Conservation (phyloP, 2,888 invertebrate species). For the Drosophila cognata region DNA sequence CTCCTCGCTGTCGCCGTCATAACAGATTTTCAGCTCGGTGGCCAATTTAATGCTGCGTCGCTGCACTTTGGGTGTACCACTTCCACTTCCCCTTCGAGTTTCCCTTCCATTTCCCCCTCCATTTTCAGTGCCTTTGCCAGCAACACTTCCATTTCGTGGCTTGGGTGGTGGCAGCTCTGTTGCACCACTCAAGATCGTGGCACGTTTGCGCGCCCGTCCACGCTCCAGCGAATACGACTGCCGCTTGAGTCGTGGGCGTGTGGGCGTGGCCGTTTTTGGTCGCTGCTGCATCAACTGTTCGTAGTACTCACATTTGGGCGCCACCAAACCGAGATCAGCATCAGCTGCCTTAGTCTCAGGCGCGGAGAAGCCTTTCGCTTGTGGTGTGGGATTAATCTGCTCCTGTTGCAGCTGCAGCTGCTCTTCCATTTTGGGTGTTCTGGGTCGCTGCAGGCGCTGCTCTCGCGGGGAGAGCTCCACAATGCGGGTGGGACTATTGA, state of each 20-base stretch:
- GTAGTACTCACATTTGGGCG: slow-evolving; percentile 81
- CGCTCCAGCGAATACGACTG: slow-evolving; percentile 76
- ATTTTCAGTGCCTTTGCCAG: slow-evolving; percentile 12
- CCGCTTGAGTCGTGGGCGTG: slow-evolving; percentile 47
- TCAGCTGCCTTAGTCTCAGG: slow-evolving; percentile 82
- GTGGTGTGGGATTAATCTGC: slow-evolving; percentile 44
- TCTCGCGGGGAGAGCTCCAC: slow-evolving; percentile 60
- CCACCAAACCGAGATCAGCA: slow-evolving; percentile 81
- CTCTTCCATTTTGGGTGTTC: background rate
- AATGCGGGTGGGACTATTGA: slow-evolving; percentile 80
- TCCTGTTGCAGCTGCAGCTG: background rate
- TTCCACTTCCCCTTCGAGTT: slow-evolving; percentile 21
- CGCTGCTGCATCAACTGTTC: slow-evolving; percentile 71
- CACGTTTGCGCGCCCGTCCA: slow-evolving; percentile 65
- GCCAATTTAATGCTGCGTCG: slow-evolving; percentile 78
- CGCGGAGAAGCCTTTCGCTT: slow-evolving; percentile 74
- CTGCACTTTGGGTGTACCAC: slow-evolving; percentile 65
- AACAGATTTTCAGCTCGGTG: slow-evolving; percentile 81
- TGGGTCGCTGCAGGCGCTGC: slow-evolving; percentile 50
- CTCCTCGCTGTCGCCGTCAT: slow-evolving; percentile 60
- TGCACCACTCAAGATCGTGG: slow-evolving; percentile 24
- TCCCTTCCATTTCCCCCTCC: slow-evolving; percentile 26
- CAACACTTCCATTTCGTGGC: slow-evolving; percentile 61
- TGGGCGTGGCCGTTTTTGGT: slow-evolving; percentile 12
- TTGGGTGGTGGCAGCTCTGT: slow-evolving; percentile 80